These are phyloP conservation scores for Escarpia spicata DNA, from an alignment of 2,888 invertebrate species.

Conservation along the genomic window DNA sequence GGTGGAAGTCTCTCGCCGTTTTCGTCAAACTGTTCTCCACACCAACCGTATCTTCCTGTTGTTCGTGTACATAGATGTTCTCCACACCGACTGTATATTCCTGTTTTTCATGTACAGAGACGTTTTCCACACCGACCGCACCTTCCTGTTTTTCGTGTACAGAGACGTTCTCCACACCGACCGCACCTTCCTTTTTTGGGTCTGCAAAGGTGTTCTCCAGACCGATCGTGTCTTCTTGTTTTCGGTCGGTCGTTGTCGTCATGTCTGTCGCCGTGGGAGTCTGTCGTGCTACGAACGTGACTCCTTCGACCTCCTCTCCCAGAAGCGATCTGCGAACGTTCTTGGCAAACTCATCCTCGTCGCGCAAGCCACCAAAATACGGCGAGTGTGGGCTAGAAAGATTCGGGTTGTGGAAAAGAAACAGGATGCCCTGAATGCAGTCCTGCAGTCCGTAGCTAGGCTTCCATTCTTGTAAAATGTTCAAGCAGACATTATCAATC, in stretches of 20 bases:
- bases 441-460: conserved; percentile 48
- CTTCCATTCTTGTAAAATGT: conserved; percentile 53
- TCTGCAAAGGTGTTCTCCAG: background rate
- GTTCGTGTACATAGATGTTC: too few relatives aligned
- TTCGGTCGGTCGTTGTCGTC: background rate
- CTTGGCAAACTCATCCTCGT: conserved; percentile 41
- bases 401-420: conserved; percentile 54
- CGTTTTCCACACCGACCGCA: too few relatives aligned
- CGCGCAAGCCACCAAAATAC: conserved; percentile 37
- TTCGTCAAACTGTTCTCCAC: too few relatives aligned
- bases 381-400: conserved; percentile 50
- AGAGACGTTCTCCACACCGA: too few relatives aligned
- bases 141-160: too few relatives aligned
- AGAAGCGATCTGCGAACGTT: conserved; percentile 47
- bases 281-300: background rate
- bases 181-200: background rate
- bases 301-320: conserved; percentile 49
- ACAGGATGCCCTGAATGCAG: conserved; percentile 52
- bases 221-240: background rate
- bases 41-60: too few relatives aligned
- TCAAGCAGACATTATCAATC: conserved; percentile 51
- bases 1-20: conserved; percentile 28
- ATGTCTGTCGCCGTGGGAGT: background rate
- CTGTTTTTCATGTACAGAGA: too few relatives aligned
- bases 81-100: too few relatives aligned